These are phyloP conservation scores for Tangachromis dhanisi DNA, from an alignment of 2,113 vertebrate genomes.

Conservation along the genomic window DNA sequence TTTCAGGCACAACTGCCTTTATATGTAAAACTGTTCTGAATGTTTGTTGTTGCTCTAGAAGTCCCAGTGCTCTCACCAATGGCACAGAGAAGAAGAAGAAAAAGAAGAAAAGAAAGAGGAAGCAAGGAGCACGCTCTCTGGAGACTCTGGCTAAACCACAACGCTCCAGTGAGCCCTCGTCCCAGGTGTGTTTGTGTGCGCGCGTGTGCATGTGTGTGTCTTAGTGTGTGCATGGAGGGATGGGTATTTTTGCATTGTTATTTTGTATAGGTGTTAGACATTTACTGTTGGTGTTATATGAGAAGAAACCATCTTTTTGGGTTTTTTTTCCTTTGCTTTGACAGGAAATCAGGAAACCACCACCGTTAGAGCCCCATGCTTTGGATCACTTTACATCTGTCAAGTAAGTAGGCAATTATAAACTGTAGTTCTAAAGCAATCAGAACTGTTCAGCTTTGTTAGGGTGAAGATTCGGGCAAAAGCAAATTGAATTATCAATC, in stretches of 20 bases:
- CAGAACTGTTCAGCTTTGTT: background rate
- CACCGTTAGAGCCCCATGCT: slow-evolving; percentile 71
- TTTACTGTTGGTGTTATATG: background rate
- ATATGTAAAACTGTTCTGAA: background rate
- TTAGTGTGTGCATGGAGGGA: background rate
- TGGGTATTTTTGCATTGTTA: background rate
- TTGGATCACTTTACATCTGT: slow-evolving; percentile 81
- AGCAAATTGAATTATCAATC: background rate
- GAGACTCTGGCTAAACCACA: slow-evolving; percentile 75
- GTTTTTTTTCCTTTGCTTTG: background rate
- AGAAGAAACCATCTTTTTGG: background rate
- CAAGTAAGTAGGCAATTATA: slow-evolving; percentile 71
- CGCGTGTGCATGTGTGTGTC: background rate
- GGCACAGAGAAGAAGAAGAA: slow-evolving; percentile 86
- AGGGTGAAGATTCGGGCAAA: background rate
- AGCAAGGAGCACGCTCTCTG: slow-evolving; percentile 79
- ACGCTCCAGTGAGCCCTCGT: slow-evolving; percentile 53
- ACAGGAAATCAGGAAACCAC: slow-evolving; percentile 58
- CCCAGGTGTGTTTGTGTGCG: slow-evolving; percentile 52
- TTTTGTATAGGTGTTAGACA: background rate
- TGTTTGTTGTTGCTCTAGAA: slow-evolving; percentile 1
- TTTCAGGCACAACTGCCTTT: background rate
- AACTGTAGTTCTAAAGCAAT: background rate
- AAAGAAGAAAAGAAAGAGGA: slow-evolving; percentile 88
- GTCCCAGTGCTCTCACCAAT: slow-evolving; percentile 79